Base-by-base conservation (phyloP, 2,888 invertebrate species). In the Cerastis leucographa region DNA sequence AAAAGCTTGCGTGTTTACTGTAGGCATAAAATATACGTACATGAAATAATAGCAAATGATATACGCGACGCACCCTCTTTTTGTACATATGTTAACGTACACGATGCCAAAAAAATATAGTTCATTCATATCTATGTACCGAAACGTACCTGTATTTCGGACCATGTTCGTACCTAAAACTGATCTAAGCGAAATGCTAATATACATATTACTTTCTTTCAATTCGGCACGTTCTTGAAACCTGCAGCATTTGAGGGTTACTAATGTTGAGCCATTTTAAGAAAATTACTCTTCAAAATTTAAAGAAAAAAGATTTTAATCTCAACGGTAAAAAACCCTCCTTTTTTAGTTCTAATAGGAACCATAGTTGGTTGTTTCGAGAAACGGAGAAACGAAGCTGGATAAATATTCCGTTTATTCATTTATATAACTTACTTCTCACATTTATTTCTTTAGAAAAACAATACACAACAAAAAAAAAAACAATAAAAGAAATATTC, bases 1-100 rank as follows among this genome's bases (percentile, higher is more conserved):
- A 66, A 67, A 86, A 71, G 35, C 44, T 84, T 66, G 80, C 84
- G 87, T 84, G 87, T 74, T 84, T 74, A 54, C 51, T 54, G 56
- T 19, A 3, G 4, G 49, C 65, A 59, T 72, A 64, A 80, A 72
- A 74, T 46, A 59, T 59, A 70, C 54, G 54, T 49, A 54, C 46
- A 51, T 67, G 35, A 76, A 85, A 73, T 70, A 71, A 71, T 71
- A n/a, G 64, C 7, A 46, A 56, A 51, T 62, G n/a, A 59, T 69
- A 71, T 65, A 46, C 12, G 40, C 14, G 42, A 42, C 83, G 66
- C 84, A 66, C 83, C 74, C 65, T 61, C 5, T 12, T 0, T 42
- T 49, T 62, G 25, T 67, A 42, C 46, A 25, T 17, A 81, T 56
- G 61, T 40, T 49, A 35, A 35, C 25, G 14, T 49, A 74, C 35